Evolutionary conservation across 2,888 invertebrate genomes (phyloP), one percentile per base, ranked within the genome.

Genomic region (Molanna angustata): DNA sequence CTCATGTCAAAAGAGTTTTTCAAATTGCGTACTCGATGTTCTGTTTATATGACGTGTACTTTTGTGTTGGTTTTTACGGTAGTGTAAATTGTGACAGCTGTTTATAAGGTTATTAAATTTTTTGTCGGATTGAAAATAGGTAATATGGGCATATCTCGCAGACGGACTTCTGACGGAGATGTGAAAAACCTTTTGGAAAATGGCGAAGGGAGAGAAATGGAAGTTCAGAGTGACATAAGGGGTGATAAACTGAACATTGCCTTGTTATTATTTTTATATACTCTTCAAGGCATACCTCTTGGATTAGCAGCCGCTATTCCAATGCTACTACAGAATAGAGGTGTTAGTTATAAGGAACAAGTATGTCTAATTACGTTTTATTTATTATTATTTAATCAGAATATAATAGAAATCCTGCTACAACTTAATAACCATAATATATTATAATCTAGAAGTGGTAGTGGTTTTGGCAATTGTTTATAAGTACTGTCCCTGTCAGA

Each of bases 261-360:
- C 11, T 80, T 98, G 54, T 77, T 99, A 42, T 80, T 96, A 60
- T 93, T 97, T 69, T 78, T 99, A 3, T 99, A 99, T 68, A 82
- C 98, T 35, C 78, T 98, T 17, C 94, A 95, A 80, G 98, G 98
- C 4, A 90, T 93, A 68, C 99, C 99, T 0, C 74, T 99, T 2
- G 99, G 99, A 1, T 73, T 99, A 20, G 92, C 92, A 35, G 88
- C 91, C 16, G 94, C 96, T 20, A 88, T 99, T 62, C 98, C 99
- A 0, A 93, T 98, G 89, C 80, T 99, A 48, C 76, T 99, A 50
- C 94, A 94, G 68, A 93, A 94, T 69, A 82, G 90, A 50, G 90
- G 93, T 52, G 91, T 94, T 49, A 92, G 90, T 57, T 99, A 98
- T 69, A 90, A 88, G 62, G 91, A 98, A 69, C 98, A 99, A 79